Base-by-base conservation (phyloP, 1,140 invertebrate genomes). In the Rhagoletis zephyria region DNA sequence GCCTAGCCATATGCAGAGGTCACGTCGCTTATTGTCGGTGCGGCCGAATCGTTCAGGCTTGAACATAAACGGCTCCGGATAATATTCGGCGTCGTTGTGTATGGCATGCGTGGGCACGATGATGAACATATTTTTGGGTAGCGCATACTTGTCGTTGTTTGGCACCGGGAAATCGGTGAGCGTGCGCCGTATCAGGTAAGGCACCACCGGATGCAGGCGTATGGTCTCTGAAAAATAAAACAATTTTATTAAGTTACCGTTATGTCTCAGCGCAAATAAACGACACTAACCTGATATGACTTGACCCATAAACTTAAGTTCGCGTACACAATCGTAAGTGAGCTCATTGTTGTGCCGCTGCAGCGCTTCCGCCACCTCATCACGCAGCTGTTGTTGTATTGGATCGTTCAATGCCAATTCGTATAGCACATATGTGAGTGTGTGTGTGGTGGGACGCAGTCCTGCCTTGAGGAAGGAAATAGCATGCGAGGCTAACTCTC, bases 401-500 rank as follows among this genome's bases (percentile, higher is more conserved):
- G 94, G 91, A 0, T 91, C 93, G 89, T 95, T 92, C 42, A 93
- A 86, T 0, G 95, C 94, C 45, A 95, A 89, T 87, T 93, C 92
- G 85, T 95, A 95, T 0, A 94, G 90, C 2, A 93, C 89, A 87
- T 94, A 94, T 14, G 94, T 90, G 9, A 93, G 88, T 0, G 93
- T 92, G n/a, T 92, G 91, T 93, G 89, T 94, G 4, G 87, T 95
- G 3, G 95, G 95, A 81, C 95, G 95, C 89, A 94, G 95, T 4
- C 96, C 96, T 1, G 95, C 96, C 9, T 96, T 91, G 87, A 96
- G 94, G 89, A 96, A 96, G 0, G 95, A 89, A 89, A 96, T 93
- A 0, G 94, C 93, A 87, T 96, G 95, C 2, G 94, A 94, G 0
- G 94, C 93, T 87, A 93, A 77, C 14, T 93, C 92, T 6, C 90